Percentiles rank a stretch among this genome's conserved stretches.
phyloP scores from a whole-genome alignment of 2,797 vertebrate genomes.

The Ataeniobius toweri region DNA sequence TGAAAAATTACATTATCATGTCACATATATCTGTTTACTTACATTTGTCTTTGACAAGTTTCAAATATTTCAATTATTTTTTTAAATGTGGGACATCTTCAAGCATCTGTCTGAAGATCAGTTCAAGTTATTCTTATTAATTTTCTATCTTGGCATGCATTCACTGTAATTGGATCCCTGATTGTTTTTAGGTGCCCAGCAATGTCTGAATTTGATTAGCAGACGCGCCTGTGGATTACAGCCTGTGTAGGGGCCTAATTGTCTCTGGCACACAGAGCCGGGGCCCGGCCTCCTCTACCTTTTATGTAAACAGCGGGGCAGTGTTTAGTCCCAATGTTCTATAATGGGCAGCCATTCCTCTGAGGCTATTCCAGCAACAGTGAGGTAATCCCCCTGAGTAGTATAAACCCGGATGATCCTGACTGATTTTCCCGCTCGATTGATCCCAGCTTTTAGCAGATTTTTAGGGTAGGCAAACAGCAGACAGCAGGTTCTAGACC shows the following conservation, averaged over 20 bases:
- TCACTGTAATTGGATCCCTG: slow-evolving; percentile 42
- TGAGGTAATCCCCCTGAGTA: slow-evolving; percentile 75
- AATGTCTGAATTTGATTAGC: slow-evolving; percentile 62
- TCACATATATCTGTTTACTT: not conserved
- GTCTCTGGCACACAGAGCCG: slow-evolving; percentile 58
- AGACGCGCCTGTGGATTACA: slow-evolving; percentile 51
- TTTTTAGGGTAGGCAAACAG: slow-evolving; percentile 65
- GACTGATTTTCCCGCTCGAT: slow-evolving; percentile 70
- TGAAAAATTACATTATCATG: no score
- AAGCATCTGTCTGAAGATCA: slow-evolving; percentile 11
- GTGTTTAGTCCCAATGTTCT: slow-evolving; percentile 75
- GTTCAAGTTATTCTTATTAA: slow-evolving; percentile 30
- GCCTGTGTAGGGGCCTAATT: slow-evolving; percentile 49
- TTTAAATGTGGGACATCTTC: not conserved
- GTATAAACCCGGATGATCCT: slow-evolving; percentile 76
- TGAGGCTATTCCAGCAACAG: slow-evolving; percentile 68
- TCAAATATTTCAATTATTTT: not conserved
- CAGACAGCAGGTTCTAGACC: slow-evolving; percentile 50
- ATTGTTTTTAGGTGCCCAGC: slow-evolving; percentile 50
- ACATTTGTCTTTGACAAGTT: not conserved
- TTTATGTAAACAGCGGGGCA: slow-evolving; percentile 72
- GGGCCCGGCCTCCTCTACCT: slow-evolving; percentile 62
- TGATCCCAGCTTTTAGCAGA: slow-evolving; percentile 76
- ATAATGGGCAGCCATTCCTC: slow-evolving; percentile 70
- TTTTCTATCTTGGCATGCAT: slow-evolving; percentile 38